Percentiles rank a stretch among this genome's conserved stretches.
These are phyloP conservation scores for Acheta domesticus DNA, from an alignment of 2,888 invertebrate species.

Conservation along the genomic window DNA sequence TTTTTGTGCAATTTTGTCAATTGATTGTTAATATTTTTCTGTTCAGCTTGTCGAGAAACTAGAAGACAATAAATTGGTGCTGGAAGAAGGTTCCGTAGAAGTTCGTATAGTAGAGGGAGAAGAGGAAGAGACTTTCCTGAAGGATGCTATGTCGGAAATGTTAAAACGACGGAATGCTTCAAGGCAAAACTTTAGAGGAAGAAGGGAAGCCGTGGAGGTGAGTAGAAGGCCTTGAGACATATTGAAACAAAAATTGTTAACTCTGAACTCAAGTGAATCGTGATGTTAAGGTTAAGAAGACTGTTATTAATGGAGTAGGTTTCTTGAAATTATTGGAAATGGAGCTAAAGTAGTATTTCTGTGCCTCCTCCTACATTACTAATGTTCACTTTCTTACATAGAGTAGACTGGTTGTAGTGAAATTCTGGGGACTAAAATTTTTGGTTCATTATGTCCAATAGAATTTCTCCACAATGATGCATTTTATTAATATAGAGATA, in stretches of 20 bases:
- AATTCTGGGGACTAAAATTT: no score
- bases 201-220: constrained; percentile 24
- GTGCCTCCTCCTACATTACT: neutral
- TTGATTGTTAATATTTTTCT: constrained; percentile 35
- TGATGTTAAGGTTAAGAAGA: no score
- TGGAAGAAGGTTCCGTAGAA: constrained; percentile 53
- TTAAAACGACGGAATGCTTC: constrained; percentile 25
- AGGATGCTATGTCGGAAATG: constrained; percentile 61
- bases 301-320: no score
- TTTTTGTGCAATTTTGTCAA: neutral
- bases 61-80: constrained; percentile 43
- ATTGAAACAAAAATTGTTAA: neutral
- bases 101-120: constrained; percentile 64
- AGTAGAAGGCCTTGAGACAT: neutral
- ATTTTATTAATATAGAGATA: no score
- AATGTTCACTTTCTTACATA: neutral
- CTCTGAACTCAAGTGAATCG: no score
- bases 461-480: no score
- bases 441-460: no score
- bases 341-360: neutral
- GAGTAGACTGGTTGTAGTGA: no score
- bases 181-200: constrained; percentile 1
- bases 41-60: constrained; percentile 46
- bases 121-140: constrained; percentile 65
- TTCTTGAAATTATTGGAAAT: no score